Evolutionary conservation across 2,113 vertebrate species (phyloP), one percentile per base, ranked within the genome.

Genomic region (Maccullochella peelii): DNA sequence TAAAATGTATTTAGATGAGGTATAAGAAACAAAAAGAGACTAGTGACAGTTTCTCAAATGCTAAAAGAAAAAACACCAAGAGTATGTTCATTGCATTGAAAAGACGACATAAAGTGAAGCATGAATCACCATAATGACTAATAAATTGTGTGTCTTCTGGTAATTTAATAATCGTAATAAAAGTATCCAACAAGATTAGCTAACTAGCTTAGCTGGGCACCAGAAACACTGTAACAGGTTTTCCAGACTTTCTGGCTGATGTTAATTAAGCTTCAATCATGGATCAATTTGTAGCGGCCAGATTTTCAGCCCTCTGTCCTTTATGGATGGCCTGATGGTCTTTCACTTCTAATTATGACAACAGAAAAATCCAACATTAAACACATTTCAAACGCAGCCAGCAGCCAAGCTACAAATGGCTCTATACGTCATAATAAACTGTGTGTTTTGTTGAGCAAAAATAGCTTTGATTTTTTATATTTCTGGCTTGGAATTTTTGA

Each of bases 231-330:
- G 30, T 74, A 74, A 87, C 80, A 84, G 66, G 44, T 71, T 76
- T 86, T 58, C 75, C 8, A 50, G 82, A 77, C 65, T 83, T 89
- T 82, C 40, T 62, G 81, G 52, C 62, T 84, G 52, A 54, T 55
- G 63, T 85, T 86, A 79, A 90, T 90, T 80, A 91, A 81, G 77
- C 79, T 81, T 70, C 83, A 86, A 79, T 86, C 79, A 83, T 36
- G 23, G 58, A 90, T 86, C 69, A 83, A 74, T 89, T 83, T 84
- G 69, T 49, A 66, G 82, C 8, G 6, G 40, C 73, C 83, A 90
- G 80, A 86, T 84, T 84, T 81, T 11, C 69, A 68, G 49, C 82
- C 73, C 66, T 83, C 82, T 85, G 65, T 91, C 68, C 49, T 79
- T 68, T 21, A 23, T 20, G 2, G 49, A 65, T n/a, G 21, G 54